These are phyloP conservation scores for Harpalus rufipes DNA, from an alignment of 2,888 invertebrate genomes.

Conservation along the genomic window DNA sequence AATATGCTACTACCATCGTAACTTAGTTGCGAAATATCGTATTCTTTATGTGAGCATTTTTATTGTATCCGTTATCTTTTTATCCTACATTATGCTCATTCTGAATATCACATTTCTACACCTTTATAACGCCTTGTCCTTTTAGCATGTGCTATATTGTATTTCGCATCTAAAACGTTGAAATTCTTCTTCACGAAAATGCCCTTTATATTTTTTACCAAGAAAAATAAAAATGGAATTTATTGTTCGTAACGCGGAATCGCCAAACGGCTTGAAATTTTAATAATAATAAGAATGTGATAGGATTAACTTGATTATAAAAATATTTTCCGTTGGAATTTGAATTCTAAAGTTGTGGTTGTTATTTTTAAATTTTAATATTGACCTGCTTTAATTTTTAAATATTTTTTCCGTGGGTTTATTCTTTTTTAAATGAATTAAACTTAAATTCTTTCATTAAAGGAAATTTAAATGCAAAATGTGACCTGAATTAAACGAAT, in stretches of 20 bases:
- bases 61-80: conserved; percentile 44
- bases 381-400: background rate
- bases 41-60: conserved; percentile 48
- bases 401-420: background rate
- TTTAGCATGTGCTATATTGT: conserved; percentile 42
- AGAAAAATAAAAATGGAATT: background rate
- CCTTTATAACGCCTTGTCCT: conserved; percentile 42
- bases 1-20: background rate
- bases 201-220: background rate
- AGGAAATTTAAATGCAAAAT: conserved; percentile 3
- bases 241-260: background rate
- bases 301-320: no score
- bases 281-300: no score
- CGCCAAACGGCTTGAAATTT: background rate
- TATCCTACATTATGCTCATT: conserved; percentile 48
- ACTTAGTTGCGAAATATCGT: conserved; percentile 12
- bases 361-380: background rate
- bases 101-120: conserved; percentile 48
- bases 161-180: conserved; percentile 33
- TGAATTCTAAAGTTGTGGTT: background rate
- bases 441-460: conserved; percentile 4
- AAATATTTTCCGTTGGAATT: background rate
- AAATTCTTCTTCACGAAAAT: conserved; percentile 22
- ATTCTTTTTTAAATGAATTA: background rate
- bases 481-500: background rate